These are phyloP conservation scores for Acinonyx jubatus DNA, from an alignment of 2,113 vertebrate species.

Conservation along the genomic window DNA sequence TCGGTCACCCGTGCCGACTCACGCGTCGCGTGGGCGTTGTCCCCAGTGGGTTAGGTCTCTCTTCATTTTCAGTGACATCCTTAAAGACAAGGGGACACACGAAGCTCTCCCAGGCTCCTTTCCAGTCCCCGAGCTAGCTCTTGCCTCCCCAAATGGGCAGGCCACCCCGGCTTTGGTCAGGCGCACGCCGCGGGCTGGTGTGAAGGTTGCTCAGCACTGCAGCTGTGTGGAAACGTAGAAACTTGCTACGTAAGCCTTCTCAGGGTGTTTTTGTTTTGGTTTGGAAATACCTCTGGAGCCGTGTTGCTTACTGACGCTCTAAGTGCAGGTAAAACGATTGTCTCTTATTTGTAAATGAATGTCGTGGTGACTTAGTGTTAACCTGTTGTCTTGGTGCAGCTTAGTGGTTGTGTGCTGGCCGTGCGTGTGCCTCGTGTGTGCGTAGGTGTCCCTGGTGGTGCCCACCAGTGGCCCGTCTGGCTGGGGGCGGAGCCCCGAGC, in stretches of 20 bases:
- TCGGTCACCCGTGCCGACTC: background rate
- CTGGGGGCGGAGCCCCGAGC: background rate
- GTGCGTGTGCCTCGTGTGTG: background rate
- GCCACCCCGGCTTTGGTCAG: rapidly evolving
- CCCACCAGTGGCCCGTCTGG: no score
- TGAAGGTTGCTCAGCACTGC: background rate
- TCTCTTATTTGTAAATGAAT: rapidly evolving
- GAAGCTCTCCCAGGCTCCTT: rapidly evolving
- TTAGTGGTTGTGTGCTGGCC: background rate
- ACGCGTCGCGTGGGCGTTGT: rapidly evolving
- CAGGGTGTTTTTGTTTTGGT: rapidly evolving
- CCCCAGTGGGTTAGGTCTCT: background rate
- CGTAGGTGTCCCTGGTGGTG: no score
- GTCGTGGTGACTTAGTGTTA: rapidly evolving
- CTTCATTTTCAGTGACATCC: background rate
- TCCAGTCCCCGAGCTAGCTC: background rate
- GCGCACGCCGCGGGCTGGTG: rapidly evolving
- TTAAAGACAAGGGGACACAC: background rate
- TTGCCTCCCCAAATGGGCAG: no score
- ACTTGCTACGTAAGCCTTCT: rapidly evolving
- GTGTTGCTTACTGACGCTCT: rapidly evolving
- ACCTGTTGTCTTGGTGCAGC: background rate
- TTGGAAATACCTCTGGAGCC: background rate
- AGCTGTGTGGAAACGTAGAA: rapidly evolving
- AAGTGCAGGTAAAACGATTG: rapidly evolving